Evolutionary conservation across 2,113 vertebrate species (phyloP).

Genomic region (Crocuta crocuta): DNA sequence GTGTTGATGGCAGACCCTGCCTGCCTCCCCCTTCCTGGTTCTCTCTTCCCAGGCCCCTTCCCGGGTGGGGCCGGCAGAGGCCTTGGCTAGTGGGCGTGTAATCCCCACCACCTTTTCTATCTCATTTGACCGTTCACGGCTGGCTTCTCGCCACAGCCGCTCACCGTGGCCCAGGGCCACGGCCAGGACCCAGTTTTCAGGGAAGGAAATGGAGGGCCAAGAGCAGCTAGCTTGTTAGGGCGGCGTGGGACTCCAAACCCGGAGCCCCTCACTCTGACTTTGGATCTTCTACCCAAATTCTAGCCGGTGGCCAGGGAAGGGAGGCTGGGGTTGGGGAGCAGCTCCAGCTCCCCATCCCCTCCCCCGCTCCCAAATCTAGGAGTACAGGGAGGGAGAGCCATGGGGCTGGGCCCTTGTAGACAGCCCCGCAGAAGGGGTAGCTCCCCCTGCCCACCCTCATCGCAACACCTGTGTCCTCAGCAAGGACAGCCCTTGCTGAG

Average conservation of each 20-base stretch:
- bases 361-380: neutral
- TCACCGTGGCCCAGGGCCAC: neutral
- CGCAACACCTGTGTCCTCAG: neutral
- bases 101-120: neutral
- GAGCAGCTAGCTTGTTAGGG: neutral
- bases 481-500: neutral
- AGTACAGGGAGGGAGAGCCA: neutral
- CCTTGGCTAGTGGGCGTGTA: neutral
- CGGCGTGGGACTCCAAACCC: neutral
- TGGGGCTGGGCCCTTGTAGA: accelerated
- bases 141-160: neutral
- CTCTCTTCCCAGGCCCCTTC: slow-evolving; percentile 17
- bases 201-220: neutral
- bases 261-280: neutral
- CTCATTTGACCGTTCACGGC: neutral
- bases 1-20: neutral
- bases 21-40: slow-evolving; percentile 16
- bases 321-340: neutral
- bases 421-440: neutral
- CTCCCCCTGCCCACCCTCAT: neutral
- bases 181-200: neutral
- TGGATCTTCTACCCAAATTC: neutral
- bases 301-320: neutral
- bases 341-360: neutral
- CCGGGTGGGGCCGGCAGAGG: neutral